phyloP scores from a whole-genome alignment of 2,797 vertebrate species.

The Otolemur crassicaudatus region DNA sequence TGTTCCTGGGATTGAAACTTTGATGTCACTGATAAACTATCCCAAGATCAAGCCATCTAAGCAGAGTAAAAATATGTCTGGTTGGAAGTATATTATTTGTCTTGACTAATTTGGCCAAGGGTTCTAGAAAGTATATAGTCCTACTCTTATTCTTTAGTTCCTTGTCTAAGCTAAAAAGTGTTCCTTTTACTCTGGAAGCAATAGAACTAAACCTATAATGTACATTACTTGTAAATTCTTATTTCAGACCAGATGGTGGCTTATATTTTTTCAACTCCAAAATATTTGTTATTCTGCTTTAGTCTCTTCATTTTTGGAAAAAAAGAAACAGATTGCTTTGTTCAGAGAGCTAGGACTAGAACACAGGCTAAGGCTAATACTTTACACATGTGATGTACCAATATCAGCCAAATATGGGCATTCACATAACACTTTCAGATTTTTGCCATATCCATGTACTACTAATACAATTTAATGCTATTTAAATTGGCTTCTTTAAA shows the following conservation, averaged over 20 bases:
- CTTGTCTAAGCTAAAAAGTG: conserved; percentile 36
- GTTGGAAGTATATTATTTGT: conserved; percentile 30
- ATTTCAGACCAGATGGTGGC: conserved; percentile 35
- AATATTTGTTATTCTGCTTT: conserved; percentile 62
- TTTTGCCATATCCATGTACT: neutral
- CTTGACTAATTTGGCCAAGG: conserved; percentile 25
- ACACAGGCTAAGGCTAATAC: conserved; percentile 36
- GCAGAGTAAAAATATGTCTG: conserved; percentile 48
- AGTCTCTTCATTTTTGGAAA: conserved; percentile 65
- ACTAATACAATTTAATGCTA: conserved; percentile 13
- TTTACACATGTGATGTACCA: neutral
- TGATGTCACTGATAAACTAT: conserved; percentile 39
- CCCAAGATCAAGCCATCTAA: neutral
- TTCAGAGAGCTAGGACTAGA: conserved; percentile 56
- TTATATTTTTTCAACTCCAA: conserved; percentile 45
- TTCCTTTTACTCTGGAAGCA: conserved; percentile 24
- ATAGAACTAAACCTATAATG: neutral
- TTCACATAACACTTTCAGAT: conserved; percentile 22
- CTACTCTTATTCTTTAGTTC: neutral
- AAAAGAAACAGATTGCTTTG: conserved; percentile 61
- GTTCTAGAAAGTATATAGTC: conserved; percentile 1
- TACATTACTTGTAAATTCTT: conserved; percentile 65
- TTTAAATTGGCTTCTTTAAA: conserved; percentile 49
- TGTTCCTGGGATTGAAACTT: conserved; percentile 52
- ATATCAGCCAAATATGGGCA: conserved; percentile 16